Evolutionary conservation across 30 jellyfish, hydroid and myxozoan genomes (phyloP).

Genomic region (Aurelia sp.): DNA sequence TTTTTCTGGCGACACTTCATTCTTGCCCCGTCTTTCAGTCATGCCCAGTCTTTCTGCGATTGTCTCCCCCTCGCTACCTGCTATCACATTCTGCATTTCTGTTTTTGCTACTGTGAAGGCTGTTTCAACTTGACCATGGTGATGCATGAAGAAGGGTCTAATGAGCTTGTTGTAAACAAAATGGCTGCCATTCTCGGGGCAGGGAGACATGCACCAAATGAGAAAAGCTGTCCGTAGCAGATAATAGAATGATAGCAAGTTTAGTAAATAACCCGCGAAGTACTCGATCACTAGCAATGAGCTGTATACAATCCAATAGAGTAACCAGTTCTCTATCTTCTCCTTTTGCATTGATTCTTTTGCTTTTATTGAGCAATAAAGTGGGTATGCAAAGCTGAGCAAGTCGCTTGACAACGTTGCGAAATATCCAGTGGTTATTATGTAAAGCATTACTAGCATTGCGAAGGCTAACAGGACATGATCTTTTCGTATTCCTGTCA

Average conservation of each 20-base stretch:
- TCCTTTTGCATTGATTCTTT: conserved; percentile 15
- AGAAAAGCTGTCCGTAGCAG: conserved; percentile 40
- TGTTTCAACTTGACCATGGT: conserved; percentile 41
- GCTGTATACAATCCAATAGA: conserved; percentile 62
- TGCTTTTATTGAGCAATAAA: conserved; percentile 46
- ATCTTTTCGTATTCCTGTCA: conserved; percentile 51
- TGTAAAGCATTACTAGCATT: conserved; percentile 9
- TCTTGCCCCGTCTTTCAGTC: too few species aligned
- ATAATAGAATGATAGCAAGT: conserved; percentile 35
- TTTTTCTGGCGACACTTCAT: too few species aligned
- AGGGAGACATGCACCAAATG: conserved; percentile 63
- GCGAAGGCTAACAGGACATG: conserved; percentile 19
- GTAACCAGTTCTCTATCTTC: conserved; percentile 32
- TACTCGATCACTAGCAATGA: conserved; percentile 28
- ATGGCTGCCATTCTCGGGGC: conserved; percentile 46
- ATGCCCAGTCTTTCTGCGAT: too few species aligned
- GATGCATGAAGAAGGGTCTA: conserved; percentile 46
- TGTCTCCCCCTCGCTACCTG: too few species aligned
- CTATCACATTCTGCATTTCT: conserved; percentile 33
- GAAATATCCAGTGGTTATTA: conserved; percentile 29
- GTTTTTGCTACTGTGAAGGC: conserved; percentile 37
- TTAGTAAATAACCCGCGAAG: conserved; percentile 33
- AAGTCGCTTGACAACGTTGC: conserved; percentile 47
- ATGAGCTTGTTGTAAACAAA: conserved; percentile 29
- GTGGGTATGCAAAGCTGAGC: conserved; percentile 48